Conservation (phyloP, 2,113 vertebrate species). For the Guaruba guarouba region DNA sequence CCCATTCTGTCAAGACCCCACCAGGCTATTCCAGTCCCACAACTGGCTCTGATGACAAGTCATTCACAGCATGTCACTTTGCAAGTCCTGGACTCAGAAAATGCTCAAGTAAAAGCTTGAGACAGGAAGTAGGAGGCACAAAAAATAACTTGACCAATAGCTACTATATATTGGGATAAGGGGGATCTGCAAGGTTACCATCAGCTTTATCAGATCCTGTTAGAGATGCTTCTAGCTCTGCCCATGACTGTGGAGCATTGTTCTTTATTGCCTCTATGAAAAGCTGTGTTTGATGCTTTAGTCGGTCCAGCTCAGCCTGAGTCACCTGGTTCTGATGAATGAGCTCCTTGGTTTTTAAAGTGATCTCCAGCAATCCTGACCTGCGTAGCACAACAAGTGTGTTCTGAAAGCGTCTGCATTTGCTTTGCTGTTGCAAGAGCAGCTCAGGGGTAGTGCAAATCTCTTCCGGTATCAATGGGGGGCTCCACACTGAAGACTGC, state of each 20-base stretch:
- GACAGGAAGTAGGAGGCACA: conserved; percentile 38
- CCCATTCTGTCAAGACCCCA: not conserved
- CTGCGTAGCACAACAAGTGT: conserved; percentile 86
- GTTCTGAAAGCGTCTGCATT: conserved; percentile 86
- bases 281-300: conserved; percentile 86
- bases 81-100: not conserved
- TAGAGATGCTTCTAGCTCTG: conserved; percentile 82
- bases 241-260: conserved; percentile 85
- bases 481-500: conserved; percentile 54
- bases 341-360: conserved; percentile 91
- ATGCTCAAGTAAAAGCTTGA: conserved; percentile 15
- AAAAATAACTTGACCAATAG: conserved; percentile 17
- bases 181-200: conserved; percentile 25
- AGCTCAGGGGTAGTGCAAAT: conserved; percentile 62
- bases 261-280: conserved; percentile 84
- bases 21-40: not conserved
- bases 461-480: conserved; percentile 51
- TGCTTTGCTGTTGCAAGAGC: conserved; percentile 69
- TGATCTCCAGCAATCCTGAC: conserved; percentile 88
- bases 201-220: conserved; percentile 20
- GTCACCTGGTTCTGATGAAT: conserved; percentile 89
- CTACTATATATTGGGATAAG: conserved; percentile 59
- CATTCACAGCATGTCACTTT: not conserved
- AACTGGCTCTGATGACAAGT: not conserved
- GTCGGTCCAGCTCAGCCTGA: conserved; percentile 83